Evolutionary conservation across 2,113 vertebrate genomes (phyloP), one percentile per base, ranked within the genome.

Genomic region (Paramormyrops kingsleyae): DNA sequence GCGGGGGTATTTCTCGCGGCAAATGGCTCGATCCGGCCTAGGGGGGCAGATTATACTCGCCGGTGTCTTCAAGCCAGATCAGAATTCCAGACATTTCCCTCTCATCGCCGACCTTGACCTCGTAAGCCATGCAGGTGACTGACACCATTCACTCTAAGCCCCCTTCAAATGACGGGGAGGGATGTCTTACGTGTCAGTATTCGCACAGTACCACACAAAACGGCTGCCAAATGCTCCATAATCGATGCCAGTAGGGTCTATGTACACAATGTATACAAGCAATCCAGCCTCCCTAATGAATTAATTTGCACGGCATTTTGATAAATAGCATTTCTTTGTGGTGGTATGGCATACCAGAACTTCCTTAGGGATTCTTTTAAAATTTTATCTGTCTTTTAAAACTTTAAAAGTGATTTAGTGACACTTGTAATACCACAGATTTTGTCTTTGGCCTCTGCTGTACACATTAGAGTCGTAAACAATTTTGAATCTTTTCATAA

Each of bases 91-190:
- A 93, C 93, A 94, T 87, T 77, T 83, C 70, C 62, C 89, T 24
- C 89, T 86, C 52, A 15, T 47, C 77, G 39, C 88, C 56, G 87
- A 85, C 87, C 84, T 59, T 42, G 49, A 80, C 77, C 62, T 62
- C 88, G 49, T 9, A 88, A 89, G 66, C 66, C n/a, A 88, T n/a
- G 27, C 13, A 2, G 35, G 56, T 56, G 46, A 74, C n/a, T 85
- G 80, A 77, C 88, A 80, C 6, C 49, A n/a, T 59, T 91, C 88
- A 91, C 91, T 91, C 91, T 94, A 92, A 91, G 93, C 92, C 94
- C 88, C 94, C 88, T 88, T 94, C 94, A 94, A 92, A 95, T 94
- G 93, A 92, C 91, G 77, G 19, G 44, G 84, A n/a, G 49, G 27
- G 27, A 1, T 17, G 1, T 52, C 84, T 52, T 47, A 0, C 4